Evolutionary conservation across 1,140 invertebrate genomes (phyloP).

Genomic region (Teleogryllus occipitalis): DNA sequence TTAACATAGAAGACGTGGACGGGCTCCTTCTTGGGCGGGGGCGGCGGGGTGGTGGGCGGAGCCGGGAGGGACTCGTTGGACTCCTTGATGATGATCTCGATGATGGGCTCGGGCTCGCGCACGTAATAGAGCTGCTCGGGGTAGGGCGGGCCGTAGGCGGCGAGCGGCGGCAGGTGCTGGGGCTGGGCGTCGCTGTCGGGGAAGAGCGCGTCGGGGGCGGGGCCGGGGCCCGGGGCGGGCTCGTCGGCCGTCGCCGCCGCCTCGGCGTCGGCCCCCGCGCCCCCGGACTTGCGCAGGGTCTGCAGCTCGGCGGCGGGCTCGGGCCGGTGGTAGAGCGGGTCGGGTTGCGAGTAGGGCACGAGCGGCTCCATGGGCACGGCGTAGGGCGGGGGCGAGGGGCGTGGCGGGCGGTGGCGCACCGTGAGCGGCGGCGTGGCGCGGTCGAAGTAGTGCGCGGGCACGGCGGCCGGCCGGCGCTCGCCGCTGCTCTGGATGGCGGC

Average conservation of each 20-base stretch:
- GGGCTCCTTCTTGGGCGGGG: slow-evolving; percentile 57
- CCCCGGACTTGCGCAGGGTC: neutral
- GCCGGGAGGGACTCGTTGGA: slow-evolving; percentile 70
- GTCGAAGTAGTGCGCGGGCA: slow-evolving; percentile 10
- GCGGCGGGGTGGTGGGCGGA: slow-evolving; percentile 41
- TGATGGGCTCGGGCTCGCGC: slow-evolving; percentile 77
- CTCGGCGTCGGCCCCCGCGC: neutral
- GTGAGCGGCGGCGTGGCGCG: slow-evolving; percentile 8
- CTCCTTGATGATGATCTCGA: slow-evolving; percentile 85
- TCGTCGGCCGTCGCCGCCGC: neutral
- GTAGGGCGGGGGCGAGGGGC: slow-evolving; percentile 50
- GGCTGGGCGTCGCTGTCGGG: slow-evolving; percentile 7
- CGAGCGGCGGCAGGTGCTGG: too few relatives aligned
- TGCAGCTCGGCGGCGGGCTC: neutral
- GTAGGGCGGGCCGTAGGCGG: neutral
- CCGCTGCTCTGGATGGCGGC: neutral
- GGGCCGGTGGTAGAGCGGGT: slow-evolving; percentile 56
- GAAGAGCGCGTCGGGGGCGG: neutral
- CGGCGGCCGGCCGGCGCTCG: neutral
- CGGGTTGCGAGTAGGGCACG: slow-evolving; percentile 66
- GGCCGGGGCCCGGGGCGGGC: neutral
- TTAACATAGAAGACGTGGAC: slow-evolving; percentile 85
- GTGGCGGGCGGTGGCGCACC: slow-evolving; percentile 12
- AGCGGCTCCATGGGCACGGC: slow-evolving; percentile 72
- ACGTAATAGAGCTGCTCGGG: slow-evolving; percentile 47